Percentiles rank a stretch among this genome's conserved stretches.
phyloP scores from a whole-genome alignment of 2,888 invertebrate genomes.

The Microplitis deprimator region DNA sequence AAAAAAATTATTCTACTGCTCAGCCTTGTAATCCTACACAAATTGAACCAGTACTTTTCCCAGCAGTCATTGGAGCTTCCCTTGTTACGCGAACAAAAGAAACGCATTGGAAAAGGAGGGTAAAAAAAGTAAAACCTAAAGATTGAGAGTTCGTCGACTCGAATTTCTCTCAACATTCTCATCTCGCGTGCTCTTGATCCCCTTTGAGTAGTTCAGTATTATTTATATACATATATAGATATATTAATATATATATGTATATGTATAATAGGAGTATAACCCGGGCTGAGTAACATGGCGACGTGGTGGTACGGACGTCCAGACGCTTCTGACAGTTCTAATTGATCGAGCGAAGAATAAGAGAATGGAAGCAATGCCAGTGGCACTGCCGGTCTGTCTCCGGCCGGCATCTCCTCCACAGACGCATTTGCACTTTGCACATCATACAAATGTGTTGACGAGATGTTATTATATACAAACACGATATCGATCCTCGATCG shows the following conservation, averaged over 20 bases:
- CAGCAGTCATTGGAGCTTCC: background rate
- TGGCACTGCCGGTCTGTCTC: background rate
- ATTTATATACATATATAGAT: conserved; percentile 1
- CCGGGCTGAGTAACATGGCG: conserved; percentile 35
- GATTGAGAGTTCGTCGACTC: conserved; percentile 39
- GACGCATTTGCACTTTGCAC: conserved; percentile 29
- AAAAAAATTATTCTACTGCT: background rate
- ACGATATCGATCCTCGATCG: conserved; percentile 27
- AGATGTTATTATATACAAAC: background rate
- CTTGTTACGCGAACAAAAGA: conserved; percentile 19
- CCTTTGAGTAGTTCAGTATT: background rate
- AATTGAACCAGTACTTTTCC: conserved; percentile 5
- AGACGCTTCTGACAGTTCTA: conserved; percentile 55
- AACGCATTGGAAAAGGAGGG: conserved; percentile 8
- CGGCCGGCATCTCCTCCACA: conserved; percentile 23
- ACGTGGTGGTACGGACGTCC: conserved; percentile 46
- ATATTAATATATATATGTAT: background rate
- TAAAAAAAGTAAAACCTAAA: conserved; percentile 26
- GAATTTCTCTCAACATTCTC: conserved; percentile 29
- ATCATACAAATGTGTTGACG: background rate
- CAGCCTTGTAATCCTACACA: background rate
- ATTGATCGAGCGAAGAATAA: conserved; percentile 53
- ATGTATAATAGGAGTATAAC: background rate
- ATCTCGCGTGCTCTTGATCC: conserved; percentile 4
- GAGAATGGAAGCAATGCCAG: conserved; percentile 38